Evolutionary conservation across 2,888 invertebrate species (phyloP), one percentile per base, ranked within the genome.

Genomic region (Plutella xylostella): DNA sequence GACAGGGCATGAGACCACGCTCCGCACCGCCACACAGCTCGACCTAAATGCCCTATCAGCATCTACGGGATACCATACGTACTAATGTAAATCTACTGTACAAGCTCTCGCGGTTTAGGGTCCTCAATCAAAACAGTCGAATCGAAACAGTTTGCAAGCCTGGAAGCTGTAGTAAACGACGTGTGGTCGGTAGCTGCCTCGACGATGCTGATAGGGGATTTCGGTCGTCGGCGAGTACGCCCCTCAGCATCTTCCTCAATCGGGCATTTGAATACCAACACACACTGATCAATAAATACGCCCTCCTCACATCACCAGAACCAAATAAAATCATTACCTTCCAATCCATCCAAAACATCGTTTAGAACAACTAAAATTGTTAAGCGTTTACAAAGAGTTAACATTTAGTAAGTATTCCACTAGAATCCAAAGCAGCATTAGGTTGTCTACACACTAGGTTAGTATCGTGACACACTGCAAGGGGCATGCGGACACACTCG

Each of bases 261-360:
- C 83, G 83, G 80, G 83, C 89, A 89, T 89, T 89, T 89, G 88
- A 89, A 89, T 89, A 89, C 89, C 88, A 89, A 89, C 89, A 89
- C 88, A 88, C 82, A 82, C 79, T 72, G 69, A 76, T 63, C 41
- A 71, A 70, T 68, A 72, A 73, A 65, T 70, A 76, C 75, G 74
- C 74, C 75, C 79, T 77, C 78, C 35, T 74, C 73, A 79, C 72
- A 78, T 77, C 76, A 73, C 69, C 79, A 80, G 68, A 76, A 79
- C 77, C 79, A 82, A 78, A 72, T 72, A 72, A 80, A 82, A 77
- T 70, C 70, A 76, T 83, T 82, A 82, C 83, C 82, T 83, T 79
- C 70, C 77, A 83, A 80, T 83, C 83, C 83, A 41, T 44, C 44
- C 44, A 44, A 44, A 9, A 83, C 73, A 77, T 76, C 65, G 75